Evolutionary conservation across 2,888 invertebrate genomes (phyloP).

Genomic region (Bugula neritina): DNA sequence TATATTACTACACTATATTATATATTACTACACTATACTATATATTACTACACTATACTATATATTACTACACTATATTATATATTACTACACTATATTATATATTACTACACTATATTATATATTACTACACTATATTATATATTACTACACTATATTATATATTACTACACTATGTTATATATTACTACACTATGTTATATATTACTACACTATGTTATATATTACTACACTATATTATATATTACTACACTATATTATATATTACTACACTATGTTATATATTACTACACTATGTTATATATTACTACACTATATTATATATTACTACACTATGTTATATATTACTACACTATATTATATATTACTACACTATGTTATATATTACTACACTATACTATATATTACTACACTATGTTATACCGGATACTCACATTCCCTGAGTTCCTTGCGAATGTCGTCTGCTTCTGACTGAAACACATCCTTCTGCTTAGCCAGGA

Average conservation of each 20-base stretch:
- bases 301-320: background rate
- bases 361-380: background rate
- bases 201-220: background rate
- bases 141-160: background rate
- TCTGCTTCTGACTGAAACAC: conserved; percentile 55
- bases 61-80: background rate
- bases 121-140: background rate
- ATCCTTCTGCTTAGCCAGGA: conserved; percentile 56
- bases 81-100: background rate
- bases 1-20: background rate
- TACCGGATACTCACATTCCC: conserved; percentile 52
- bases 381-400: background rate
- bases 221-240: background rate
- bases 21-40: background rate
- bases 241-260: background rate
- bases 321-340: background rate
- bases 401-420: background rate
- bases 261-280: background rate
- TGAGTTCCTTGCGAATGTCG: conserved; percentile 49
- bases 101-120: background rate
- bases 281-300: background rate
- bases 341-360: background rate
- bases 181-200: background rate
- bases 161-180: conserved; percentile 34
- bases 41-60: background rate